These are phyloP conservation scores for Felis chaus DNA, from an alignment of 2,113 vertebrate species.

Conservation along the genomic window DNA sequence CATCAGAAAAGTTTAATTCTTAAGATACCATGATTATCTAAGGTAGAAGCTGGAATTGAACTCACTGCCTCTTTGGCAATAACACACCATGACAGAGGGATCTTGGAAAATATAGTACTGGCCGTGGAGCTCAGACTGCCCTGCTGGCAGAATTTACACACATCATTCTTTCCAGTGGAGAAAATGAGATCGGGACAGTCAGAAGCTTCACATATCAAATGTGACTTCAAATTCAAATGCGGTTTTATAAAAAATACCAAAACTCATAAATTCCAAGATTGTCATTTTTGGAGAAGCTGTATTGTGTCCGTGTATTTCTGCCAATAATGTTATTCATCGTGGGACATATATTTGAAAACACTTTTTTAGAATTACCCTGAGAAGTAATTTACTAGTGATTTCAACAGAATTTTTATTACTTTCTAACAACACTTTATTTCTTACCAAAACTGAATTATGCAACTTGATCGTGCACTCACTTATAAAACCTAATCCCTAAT, in stretches of 20 bases:
- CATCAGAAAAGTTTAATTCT: not conserved
- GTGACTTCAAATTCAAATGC: slow-evolving; percentile 44
- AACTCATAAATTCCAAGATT: not conserved
- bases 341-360: not conserved
- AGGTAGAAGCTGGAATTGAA: not conserved
- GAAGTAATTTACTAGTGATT: not conserved
- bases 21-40: not conserved
- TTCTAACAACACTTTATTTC: not conserved
- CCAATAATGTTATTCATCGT: not conserved
- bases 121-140: not conserved
- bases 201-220: slow-evolving; percentile 43
- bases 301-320: not conserved
- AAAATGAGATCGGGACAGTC: not conserved
- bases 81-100: not conserved
- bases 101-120: not conserved
- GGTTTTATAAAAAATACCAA: not conserved
- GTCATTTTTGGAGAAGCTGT: slow-evolving; percentile 13
- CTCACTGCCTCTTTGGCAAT: not conserved
- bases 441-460: slow-evolving; percentile 26
- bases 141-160: not conserved
- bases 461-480: not conserved
- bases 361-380: not conserved
- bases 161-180: slow-evolving; percentile 58
- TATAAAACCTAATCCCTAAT: not conserved
- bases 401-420: not conserved